A percentile compares a stretch with the other conserved stretches of the same genome.
These are phyloP conservation scores for Dolomedes plantarius DNA, from an alignment of 2,888 invertebrate species.

Conservation along the genomic window DNA sequence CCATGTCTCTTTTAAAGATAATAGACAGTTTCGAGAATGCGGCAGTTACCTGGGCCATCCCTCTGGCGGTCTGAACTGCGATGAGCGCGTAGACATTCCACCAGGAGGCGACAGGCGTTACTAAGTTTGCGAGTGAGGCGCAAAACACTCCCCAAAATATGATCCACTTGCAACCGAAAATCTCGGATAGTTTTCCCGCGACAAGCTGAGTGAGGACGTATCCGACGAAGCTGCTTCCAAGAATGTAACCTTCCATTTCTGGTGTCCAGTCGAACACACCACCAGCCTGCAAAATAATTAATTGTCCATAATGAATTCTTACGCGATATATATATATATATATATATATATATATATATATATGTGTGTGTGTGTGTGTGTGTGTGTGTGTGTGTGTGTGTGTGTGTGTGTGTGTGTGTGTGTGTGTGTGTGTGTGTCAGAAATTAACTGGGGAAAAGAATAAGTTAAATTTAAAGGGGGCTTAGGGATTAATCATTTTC, in stretches of 20 bases:
- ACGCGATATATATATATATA: too few relatives aligned
- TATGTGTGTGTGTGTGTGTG: too few relatives aligned
- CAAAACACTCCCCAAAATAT: not conserved
- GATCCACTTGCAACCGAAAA: constrained; percentile 4
- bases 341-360: too few relatives aligned
- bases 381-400: too few relatives aligned
- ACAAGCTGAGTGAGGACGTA: constrained; percentile 20
- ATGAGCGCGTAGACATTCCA: constrained; percentile 25
- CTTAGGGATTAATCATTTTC: too few relatives aligned
- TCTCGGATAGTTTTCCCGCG: constrained; percentile 24
- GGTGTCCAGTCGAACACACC: constrained; percentile 45
- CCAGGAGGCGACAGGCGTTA: constrained; percentile 23
- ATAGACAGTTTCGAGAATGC: too few relatives aligned
- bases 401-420: too few relatives aligned
- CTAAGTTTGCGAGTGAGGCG: not conserved
- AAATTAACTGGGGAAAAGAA: too few relatives aligned
- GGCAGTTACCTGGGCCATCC: constrained; percentile 30
- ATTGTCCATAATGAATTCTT: too few relatives aligned
- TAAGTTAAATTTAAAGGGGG: too few relatives aligned
- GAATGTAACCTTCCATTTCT: constrained; percentile 23
- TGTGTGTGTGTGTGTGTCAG: too few relatives aligned
- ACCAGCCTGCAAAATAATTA: not conserved
- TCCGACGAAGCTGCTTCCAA: constrained; percentile 31
- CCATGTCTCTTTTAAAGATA: too few relatives aligned
- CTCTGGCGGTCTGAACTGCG: not conserved